Conservation (phyloP, 2,797 vertebrate species). For the Sebastes kiyomatsui region DNA sequence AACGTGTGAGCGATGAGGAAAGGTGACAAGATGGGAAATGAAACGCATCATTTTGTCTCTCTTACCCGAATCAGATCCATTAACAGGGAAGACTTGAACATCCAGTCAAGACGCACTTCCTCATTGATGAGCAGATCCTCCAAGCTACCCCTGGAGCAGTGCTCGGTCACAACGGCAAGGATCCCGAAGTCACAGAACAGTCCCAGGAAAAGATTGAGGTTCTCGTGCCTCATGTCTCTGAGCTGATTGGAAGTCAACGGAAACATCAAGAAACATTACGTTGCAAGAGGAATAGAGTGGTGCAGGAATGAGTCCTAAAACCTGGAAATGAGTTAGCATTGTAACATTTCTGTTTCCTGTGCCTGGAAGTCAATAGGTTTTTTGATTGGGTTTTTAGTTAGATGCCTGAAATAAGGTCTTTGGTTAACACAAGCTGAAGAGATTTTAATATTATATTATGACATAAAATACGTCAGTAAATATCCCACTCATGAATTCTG, state of each 20-base stretch:
- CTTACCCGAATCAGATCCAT: slow-evolving; percentile 92
- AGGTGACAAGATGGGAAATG: background rate
- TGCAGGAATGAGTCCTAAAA: too few relatives aligned
- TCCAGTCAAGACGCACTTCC: slow-evolving; percentile 97
- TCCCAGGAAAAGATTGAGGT: slow-evolving; percentile 91
- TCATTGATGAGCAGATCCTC: slow-evolving; percentile 89
- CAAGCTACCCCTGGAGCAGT: slow-evolving; percentile 91
- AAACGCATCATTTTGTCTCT: background rate
- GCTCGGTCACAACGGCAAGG: slow-evolving; percentile 91
- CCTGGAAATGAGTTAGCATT: too few relatives aligned
- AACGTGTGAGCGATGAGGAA: background rate
- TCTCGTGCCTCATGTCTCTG: slow-evolving; percentile 93
- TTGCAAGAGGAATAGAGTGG: background rate
- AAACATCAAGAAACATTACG: background rate
- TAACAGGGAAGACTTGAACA: slow-evolving; percentile 96
- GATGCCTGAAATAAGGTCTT: too few relatives aligned
- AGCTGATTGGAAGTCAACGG: slow-evolving; percentile 76
- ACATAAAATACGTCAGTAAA: too few relatives aligned
- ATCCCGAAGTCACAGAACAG: slow-evolving; percentile 88
- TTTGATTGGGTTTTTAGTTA: too few relatives aligned
- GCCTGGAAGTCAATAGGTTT: too few relatives aligned
- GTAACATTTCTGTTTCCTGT: too few relatives aligned
- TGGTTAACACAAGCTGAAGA: too few relatives aligned
- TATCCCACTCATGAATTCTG: too few relatives aligned
- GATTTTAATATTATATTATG: too few relatives aligned